Evolutionary conservation across 35 echinoderm and acorn worm species (phyloP), one percentile per base, ranked within the genome.

Genomic region (Anneissia japonica): DNA sequence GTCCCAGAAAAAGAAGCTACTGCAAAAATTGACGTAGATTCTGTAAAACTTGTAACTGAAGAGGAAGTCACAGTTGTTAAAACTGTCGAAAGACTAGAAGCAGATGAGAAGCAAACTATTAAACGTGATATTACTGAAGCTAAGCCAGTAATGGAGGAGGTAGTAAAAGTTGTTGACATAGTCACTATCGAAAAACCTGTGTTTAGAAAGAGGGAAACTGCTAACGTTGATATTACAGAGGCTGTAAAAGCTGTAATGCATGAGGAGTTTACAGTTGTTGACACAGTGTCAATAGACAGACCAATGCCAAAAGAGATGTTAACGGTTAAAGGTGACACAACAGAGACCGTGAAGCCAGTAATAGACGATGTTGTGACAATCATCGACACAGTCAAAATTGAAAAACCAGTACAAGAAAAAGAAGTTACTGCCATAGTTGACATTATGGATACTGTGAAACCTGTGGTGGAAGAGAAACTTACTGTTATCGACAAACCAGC

Each of bases 341-440:
- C 46, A 38, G 73, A 36, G 73, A 73, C 19, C 34, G 14, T 21
- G 73, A 84, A 72, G 72, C 40, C 46, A 79, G 33, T 80, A 81
- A 76, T 39, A 51, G 37, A 87, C 35, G 86, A 87, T 46, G 31
- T 33, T 35, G 46, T 77, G 55, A 76, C 86, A 29, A n/a, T 38
- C 19, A 32, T 72, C 9, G 86, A 87, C 30, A 35, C 46, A 80
- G 77, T 37, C 30, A 16, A 26, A 51, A 23, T 80, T 30, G 72
- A 87, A 80, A 35, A 76, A 80, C 39, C 86, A 45, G 34, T 72
- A 26, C 78, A 56, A 30, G 10, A 74, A 21, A 56, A 89, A 89
- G 74, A 89, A 83, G 55, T 37, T 12, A 12, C 51, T 64, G 51
- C 51, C 26, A 23, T 19, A 6, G 51, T 64, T 64, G 51, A 23